Conservation (phyloP, 2,113 vertebrate species). For the Myotis lucifugus region DNA sequence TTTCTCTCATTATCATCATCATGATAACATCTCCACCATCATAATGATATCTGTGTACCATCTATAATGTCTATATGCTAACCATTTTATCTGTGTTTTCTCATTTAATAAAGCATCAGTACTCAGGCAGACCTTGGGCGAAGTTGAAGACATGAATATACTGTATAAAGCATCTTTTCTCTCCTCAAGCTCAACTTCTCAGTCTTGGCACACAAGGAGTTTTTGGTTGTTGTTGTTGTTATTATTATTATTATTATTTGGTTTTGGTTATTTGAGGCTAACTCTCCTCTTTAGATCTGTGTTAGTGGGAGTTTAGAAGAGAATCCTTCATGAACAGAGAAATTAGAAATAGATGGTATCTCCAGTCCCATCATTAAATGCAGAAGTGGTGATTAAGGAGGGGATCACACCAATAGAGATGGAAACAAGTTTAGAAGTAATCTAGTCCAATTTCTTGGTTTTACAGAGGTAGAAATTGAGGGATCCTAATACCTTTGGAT, state of each 20-base stretch:
- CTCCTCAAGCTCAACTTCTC: not conserved
- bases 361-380: not conserved
- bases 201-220: not conserved
- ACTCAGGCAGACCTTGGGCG: not conserved
- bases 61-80: not conserved
- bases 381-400: not conserved
- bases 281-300: not conserved
- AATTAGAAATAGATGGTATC: slow-evolving; percentile 20
- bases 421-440: not conserved
- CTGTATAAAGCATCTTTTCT: not conserved
- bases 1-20: not conserved
- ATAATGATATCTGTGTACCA: not conserved
- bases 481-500: not conserved
- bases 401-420: not conserved
- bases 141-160: not conserved
- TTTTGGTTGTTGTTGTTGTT: not conserved
- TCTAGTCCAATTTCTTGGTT: not conserved
- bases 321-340: not conserved
- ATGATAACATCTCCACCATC: not conserved
- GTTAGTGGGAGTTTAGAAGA: not conserved
- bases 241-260: not conserved
- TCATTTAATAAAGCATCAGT: not conserved
- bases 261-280: not conserved
- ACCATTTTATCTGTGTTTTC: not conserved
- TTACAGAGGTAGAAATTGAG: not conserved